Conservation (phyloP, 2,113 vertebrate species). For the Struthidea cinerea region DNA sequence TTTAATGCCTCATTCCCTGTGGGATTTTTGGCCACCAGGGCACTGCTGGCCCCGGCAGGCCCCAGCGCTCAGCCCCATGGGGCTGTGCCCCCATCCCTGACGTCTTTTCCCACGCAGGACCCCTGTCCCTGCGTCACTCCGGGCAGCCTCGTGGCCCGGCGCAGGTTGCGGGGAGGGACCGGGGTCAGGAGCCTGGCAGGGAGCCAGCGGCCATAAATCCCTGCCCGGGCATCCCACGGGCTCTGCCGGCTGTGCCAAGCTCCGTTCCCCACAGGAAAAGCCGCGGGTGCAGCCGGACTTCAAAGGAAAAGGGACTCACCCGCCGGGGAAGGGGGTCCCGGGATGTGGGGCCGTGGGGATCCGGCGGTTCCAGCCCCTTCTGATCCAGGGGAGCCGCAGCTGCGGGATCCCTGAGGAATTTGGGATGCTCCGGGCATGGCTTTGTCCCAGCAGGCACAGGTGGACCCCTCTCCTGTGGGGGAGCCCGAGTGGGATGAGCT, state of each 20-base stretch:
- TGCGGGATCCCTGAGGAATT: fast-evolving
- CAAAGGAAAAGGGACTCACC: neutral
- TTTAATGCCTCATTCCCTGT: fast-evolving
- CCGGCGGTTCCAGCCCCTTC: fast-evolving
- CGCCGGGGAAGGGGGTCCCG: neutral
- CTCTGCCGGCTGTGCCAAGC: neutral
- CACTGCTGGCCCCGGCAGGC: neutral
- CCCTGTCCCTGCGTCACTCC: slow-evolving; percentile 40
- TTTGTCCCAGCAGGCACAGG: neutral
- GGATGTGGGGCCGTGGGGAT: fast-evolving
- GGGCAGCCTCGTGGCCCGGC: neutral
- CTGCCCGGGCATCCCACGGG: neutral
- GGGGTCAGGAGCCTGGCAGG: neutral
- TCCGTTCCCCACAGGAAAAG: neutral
- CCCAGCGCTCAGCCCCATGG: neutral
- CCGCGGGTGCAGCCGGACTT: fast-evolving
- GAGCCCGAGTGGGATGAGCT: fast-evolving
- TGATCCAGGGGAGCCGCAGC: fast-evolving
- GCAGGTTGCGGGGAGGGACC: neutral
- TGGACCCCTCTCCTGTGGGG: fast-evolving
- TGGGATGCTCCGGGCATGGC: neutral
- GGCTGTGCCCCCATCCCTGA: neutral
- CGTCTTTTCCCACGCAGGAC: slow-evolving; percentile 48
- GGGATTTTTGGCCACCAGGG: neutral
- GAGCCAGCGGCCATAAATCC: slow-evolving; percentile 46